Evolutionary conservation across 2,797 vertebrate species (phyloP), one percentile per base, ranked within the genome.

Genomic region (Glyptemys insculpta): DNA sequence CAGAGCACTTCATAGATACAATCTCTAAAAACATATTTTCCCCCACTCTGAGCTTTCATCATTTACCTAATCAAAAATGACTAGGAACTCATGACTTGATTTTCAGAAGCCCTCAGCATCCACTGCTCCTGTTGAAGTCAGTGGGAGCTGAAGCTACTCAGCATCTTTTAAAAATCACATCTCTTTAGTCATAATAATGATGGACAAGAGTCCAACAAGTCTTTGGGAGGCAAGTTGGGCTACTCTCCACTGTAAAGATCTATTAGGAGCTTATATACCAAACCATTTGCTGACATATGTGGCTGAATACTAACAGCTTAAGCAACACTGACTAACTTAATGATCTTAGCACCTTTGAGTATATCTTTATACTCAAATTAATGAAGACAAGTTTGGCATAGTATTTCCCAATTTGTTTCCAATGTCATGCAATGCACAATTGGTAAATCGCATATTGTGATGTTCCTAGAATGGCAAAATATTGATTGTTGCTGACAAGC

Each of bases 111-210:
- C 92, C 52, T 85, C 37, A 94, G 37, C 76, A 93, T 4, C 18
- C 89, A n/a, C 34, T 87, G 41, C 41, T 94, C 80, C 79, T 4
- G 21, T 68, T 72, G 86, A 94, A 96, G 85, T 21, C 8, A 93
- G n/a, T 57, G 94, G 41, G 29, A 88, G 81, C 47, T n/a, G n/a
- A 85, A 80, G 92, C n/a, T 37, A 72, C 83, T 65, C 85, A 89
- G 37, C 95, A 93, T 65, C 62, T 78, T 8, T 85, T 53, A 94
- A 81, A 87, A 91, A 53, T 27, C 41, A 29, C 44, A 72, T 29
- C 23, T 76, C 72, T 47, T 76, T 76, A 76, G 6, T 29, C 41
- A 76, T 47, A 49, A 47, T 44, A 47, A 76, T 29, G 25, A 76
- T 41, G n/a, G 21, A 72, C 19, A 10, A 21, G 10, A 72, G 65